Evolutionary conservation across 2,113 vertebrate species (phyloP).

Genomic region (Carlito syrichta): DNA sequence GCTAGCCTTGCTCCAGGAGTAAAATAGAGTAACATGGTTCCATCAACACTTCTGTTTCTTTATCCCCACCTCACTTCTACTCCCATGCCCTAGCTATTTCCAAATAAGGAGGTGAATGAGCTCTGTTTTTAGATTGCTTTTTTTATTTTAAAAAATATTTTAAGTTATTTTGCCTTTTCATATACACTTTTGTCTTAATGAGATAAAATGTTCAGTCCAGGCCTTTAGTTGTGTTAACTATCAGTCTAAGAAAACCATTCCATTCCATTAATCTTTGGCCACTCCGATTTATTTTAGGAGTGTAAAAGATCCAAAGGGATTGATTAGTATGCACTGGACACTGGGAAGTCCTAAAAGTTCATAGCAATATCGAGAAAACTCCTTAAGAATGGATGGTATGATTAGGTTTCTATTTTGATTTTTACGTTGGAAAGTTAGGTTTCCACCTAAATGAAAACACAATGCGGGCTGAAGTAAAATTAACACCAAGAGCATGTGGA

Average conservation of each 20-base stretch:
- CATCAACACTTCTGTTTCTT: neutral
- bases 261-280: neutral
- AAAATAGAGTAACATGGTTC: neutral
- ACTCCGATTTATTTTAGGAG: neutral
- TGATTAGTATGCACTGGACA: neutral
- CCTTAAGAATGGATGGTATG: neutral
- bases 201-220: neutral
- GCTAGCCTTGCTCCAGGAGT: neutral
- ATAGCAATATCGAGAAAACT: neutral
- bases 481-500: neutral
- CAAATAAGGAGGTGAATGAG: neutral
- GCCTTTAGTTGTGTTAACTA: neutral
- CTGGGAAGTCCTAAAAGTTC: neutral
- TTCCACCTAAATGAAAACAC: slow-evolving; percentile 14
- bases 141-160: slow-evolving; percentile 19
- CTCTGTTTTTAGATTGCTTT: neutral
- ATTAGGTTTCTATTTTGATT: slow-evolving; percentile 12
- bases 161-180: slow-evolving; percentile 15
- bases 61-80: neutral
- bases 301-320: neutral
- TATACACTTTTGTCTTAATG: neutral
- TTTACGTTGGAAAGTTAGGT: neutral
- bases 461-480: neutral
- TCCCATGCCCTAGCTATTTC: neutral
- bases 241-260: neutral